These are phyloP conservation scores for Druon quercuslanigerum DNA, from an alignment of 1,140 invertebrate genomes.

Conservation along the genomic window DNA sequence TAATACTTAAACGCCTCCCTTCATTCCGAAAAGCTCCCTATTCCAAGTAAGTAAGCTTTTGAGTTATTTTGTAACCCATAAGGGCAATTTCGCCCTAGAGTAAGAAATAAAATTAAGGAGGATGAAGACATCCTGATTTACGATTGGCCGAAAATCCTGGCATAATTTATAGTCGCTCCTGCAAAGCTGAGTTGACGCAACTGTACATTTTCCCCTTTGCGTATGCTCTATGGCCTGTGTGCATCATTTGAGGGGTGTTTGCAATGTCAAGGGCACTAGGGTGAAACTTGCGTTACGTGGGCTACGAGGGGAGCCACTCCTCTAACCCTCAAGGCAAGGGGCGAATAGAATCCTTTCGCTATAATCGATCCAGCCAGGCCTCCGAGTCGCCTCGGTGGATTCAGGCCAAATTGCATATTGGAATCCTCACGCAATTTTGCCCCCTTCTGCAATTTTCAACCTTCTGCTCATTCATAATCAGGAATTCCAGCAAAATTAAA, in stretches of 20 bases:
- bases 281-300: constrained; percentile 6
- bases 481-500: not conserved
- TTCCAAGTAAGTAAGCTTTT: too few species aligned
- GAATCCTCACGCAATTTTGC: constrained; percentile 23
- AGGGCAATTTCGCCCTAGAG: too few species aligned
- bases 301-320: constrained; percentile 1
- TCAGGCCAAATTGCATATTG: constrained; percentile 19
- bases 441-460: not conserved
- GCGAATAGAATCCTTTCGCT: constrained; percentile 30
- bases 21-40: too few species aligned
- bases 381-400: too few species aligned
- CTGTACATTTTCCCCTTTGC: constrained; percentile 7
- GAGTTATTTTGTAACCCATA: too few species aligned
- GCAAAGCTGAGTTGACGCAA: constrained; percentile 11
- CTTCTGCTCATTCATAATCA: not conserved
- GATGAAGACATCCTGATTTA: too few species aligned
- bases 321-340: not conserved
- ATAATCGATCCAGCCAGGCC: constrained; percentile 23
- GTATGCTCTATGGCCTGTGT: not conserved
- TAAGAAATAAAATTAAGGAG: too few species aligned
- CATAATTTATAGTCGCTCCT: not conserved
- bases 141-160: too few species aligned
- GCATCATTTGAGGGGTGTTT: constrained; percentile 36
- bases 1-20: too few species aligned
- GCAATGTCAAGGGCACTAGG: constrained; percentile 44